phyloP scores from a whole-genome alignment of 2,113 vertebrate species.

The Muntiacus reevesi region DNA sequence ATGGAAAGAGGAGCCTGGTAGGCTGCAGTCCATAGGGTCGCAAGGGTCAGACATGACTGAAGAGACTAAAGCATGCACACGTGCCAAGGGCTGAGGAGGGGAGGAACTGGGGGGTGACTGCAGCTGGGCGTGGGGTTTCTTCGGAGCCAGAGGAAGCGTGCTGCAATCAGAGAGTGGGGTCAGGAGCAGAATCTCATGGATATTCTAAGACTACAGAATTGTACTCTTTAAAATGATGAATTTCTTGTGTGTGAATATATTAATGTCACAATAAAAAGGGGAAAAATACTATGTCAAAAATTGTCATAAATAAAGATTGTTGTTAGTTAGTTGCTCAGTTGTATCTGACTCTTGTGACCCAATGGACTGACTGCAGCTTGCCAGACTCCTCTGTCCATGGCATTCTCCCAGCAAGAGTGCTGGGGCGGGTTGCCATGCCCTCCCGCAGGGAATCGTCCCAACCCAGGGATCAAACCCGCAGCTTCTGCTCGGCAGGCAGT shows the following conservation, averaged over 20 bases:
- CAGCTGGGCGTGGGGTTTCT: fast-evolving
- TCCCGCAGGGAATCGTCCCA: neutral
- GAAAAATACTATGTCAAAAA: neutral
- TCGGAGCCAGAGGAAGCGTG: neutral
- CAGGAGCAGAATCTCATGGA: fast-evolving
- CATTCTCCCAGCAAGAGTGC: neutral
- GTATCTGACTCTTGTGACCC: neutral
- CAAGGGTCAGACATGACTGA: neutral
- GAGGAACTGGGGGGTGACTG: fast-evolving
- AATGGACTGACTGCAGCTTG: fast-evolving
- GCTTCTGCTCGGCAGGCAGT: neutral
- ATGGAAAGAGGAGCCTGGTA: neutral
- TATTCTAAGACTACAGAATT: neutral
- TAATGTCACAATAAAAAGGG: neutral
- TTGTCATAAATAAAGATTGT: neutral
- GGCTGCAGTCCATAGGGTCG: fast-evolving
- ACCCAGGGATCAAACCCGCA: neutral
- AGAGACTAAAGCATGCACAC: fast-evolving
- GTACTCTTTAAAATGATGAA: neutral
- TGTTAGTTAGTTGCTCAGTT: neutral
- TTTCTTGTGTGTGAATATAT: neutral
- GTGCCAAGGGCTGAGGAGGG: fast-evolving
- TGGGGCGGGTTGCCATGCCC: neutral
- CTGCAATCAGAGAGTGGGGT: neutral
- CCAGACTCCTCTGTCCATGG: neutral